These are phyloP conservation scores for Oegoconia quadripuncta DNA, from an alignment of 2,888 invertebrate species.

Conservation along the genomic window DNA sequence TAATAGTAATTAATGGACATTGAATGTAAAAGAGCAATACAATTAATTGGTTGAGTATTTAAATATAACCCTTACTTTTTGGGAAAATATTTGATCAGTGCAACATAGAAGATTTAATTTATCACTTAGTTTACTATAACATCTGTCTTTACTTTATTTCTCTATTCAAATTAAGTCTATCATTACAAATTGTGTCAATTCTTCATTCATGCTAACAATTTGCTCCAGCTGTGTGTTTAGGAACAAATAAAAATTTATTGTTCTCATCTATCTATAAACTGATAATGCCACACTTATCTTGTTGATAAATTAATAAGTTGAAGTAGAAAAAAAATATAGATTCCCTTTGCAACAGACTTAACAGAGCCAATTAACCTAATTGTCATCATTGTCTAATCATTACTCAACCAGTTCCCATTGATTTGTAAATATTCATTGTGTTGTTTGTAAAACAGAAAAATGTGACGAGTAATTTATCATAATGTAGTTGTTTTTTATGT, in stretches of 20 bases:
- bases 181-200: too few species aligned
- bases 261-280: conserved; percentile 6
- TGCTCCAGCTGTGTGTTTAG: too few species aligned
- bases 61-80: too few species aligned
- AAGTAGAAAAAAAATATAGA: background rate
- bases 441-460: conserved; percentile 3
- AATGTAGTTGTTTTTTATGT: background rate
- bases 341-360: background rate
- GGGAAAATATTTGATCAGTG: too few species aligned
- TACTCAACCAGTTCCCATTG: conserved; percentile 27
- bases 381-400: conserved; percentile 21
- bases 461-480: background rate
- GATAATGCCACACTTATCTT: conserved; percentile 14
- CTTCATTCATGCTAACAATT: too few species aligned
- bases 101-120: too few species aligned
- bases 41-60: too few species aligned
- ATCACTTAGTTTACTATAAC: too few species aligned
- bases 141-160: too few species aligned
- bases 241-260: background rate
- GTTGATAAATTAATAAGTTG: conserved; percentile 8
- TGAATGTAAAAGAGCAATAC: too few species aligned
- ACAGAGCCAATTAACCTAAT: conserved; percentile 24
- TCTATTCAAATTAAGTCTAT: too few species aligned
- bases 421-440: conserved; percentile 26
- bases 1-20: too few species aligned